These are phyloP conservation scores for Trachelipus rathkii DNA, from an alignment of 1,140 invertebrate species.

Conservation along the genomic window DNA sequence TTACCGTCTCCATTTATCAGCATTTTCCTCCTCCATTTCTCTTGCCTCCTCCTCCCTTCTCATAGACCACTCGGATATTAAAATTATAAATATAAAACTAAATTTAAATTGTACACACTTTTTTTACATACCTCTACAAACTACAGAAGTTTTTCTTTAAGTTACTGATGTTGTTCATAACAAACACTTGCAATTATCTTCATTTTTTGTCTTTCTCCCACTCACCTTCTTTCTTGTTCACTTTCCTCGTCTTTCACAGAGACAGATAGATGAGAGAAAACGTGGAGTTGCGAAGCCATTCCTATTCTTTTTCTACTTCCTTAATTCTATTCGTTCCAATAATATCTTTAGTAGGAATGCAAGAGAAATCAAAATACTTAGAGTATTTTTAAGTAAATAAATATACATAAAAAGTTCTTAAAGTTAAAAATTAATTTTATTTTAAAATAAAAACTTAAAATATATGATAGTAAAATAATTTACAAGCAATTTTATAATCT, in stretches of 20 bases:
- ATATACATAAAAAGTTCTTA: too few relatives aligned
- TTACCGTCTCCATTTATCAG: slow-evolving; percentile 35
- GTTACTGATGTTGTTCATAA: slow-evolving; percentile 23
- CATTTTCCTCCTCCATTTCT: slow-evolving; percentile 36
- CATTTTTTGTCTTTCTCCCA: slow-evolving; percentile 32
- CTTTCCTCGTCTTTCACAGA: slow-evolving; percentile 38
- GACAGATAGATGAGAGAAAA: slow-evolving; percentile 43
- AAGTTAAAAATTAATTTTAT: too few relatives aligned
- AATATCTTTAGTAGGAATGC: neutral
- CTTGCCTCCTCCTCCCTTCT: slow-evolving; percentile 31
- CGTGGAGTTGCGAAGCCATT: slow-evolving; percentile 29
- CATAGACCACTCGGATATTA: slow-evolving; percentile 25
- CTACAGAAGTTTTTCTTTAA: slow-evolving; percentile 28
- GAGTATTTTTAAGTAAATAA: too few relatives aligned
- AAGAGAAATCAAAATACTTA: too few relatives aligned
- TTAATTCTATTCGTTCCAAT: slow-evolving; percentile 34
- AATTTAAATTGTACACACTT: slow-evolving; percentile 16
- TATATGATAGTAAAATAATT: too few relatives aligned
- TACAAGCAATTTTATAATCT: too few relatives aligned
- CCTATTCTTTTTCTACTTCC: slow-evolving; percentile 39
- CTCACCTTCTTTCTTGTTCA: slow-evolving; percentile 40
- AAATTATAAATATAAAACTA: slow-evolving; percentile 23
- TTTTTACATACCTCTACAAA: slow-evolving; percentile 31
- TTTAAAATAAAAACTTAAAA: too few relatives aligned
- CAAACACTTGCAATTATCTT: slow-evolving; percentile 32